These are phyloP conservation scores for Maniola jurtina DNA, from an alignment of 1,140 invertebrate genomes.

Conservation along the genomic window DNA sequence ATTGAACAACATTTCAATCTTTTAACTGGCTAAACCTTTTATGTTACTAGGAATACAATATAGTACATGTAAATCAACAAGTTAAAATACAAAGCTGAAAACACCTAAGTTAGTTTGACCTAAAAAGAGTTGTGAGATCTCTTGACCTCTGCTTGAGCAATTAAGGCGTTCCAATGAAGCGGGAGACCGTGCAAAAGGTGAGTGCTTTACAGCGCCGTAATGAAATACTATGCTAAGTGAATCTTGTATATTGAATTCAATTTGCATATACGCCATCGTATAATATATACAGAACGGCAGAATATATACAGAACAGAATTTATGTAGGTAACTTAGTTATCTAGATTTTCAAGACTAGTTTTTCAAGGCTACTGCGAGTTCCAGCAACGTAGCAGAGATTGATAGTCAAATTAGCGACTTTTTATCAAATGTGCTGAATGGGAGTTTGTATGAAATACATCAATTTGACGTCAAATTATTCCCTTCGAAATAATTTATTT, in stretches of 20 bases:
- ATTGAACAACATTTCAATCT: no score
- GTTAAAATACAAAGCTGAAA: conserved; percentile 8
- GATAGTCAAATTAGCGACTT: no score
- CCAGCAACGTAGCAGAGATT: no score
- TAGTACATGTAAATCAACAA: background rate
- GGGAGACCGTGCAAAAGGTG: conserved; percentile 11
- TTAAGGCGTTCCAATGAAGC: conserved; percentile 32
- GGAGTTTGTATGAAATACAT: no score
- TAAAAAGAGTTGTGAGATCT: conserved; percentile 33
- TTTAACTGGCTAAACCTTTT: no score
- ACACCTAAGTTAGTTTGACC: conserved; percentile 22
- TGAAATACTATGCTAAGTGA: conserved; percentile 8
- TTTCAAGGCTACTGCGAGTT: background rate
- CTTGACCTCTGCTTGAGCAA: conserved; percentile 33
- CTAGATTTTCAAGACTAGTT: background rate
- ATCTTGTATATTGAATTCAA: conserved; percentile 7
- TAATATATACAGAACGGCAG: background rate
- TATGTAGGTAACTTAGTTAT: background rate
- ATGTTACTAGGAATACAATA: background rate
- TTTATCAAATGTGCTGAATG: no score
- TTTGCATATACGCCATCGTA: conserved; percentile 1
- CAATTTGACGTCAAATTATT: no score
- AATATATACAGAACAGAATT: background rate
- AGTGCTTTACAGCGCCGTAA: conserved; percentile 9
- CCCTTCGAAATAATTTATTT: no score